A percentile compares a stretch with the other conserved stretches of the same genome.
These are phyloP conservation scores for Platerodrilus igneus DNA, from an alignment of 2,888 invertebrate species.

Conservation along the genomic window DNA sequence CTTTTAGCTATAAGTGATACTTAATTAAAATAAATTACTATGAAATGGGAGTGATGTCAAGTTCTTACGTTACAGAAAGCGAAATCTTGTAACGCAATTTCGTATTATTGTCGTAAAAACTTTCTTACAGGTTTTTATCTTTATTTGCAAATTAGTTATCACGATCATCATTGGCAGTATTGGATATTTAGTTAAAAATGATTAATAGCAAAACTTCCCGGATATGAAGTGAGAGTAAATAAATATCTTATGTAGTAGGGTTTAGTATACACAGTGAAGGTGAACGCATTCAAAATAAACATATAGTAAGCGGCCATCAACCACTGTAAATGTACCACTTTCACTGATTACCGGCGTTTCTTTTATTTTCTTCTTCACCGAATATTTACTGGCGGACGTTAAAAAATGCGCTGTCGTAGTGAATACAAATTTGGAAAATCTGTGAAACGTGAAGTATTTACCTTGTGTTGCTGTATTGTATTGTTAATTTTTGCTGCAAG, in stretches of 20 bases:
- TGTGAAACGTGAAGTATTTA: conserved; percentile 28
- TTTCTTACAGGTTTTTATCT: too few relatives aligned
- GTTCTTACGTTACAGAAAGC: too few relatives aligned
- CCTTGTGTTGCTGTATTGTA: conserved; percentile 24
- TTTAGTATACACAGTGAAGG: conserved; percentile 15
- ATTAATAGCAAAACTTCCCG: conserved; percentile 9
- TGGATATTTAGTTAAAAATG: too few relatives aligned
- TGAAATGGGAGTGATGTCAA: too few relatives aligned
- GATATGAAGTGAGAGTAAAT: conserved; percentile 24
- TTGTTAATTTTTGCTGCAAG: conserved; percentile 8
- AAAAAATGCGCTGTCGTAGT: conserved; percentile 3
- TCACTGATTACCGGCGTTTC: conserved; percentile 18
- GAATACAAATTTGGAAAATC: conserved; percentile 1
- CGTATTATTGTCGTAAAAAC: too few relatives aligned
- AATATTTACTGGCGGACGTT: background rate
- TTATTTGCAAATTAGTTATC: too few relatives aligned
- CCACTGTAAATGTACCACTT: conserved; percentile 25
- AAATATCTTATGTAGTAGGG: conserved; percentile 16
- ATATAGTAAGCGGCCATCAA: conserved; percentile 20
- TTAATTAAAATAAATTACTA: too few relatives aligned
- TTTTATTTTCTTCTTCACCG: too few relatives aligned
- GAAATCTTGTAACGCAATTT: too few relatives aligned
- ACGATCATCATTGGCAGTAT: too few relatives aligned
- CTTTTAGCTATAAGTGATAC: too few relatives aligned
- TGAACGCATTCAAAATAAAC: conserved; percentile 15